Base-by-base conservation (phyloP, 2,888 invertebrate genomes). In the Melangyna quadrimaculata region DNA sequence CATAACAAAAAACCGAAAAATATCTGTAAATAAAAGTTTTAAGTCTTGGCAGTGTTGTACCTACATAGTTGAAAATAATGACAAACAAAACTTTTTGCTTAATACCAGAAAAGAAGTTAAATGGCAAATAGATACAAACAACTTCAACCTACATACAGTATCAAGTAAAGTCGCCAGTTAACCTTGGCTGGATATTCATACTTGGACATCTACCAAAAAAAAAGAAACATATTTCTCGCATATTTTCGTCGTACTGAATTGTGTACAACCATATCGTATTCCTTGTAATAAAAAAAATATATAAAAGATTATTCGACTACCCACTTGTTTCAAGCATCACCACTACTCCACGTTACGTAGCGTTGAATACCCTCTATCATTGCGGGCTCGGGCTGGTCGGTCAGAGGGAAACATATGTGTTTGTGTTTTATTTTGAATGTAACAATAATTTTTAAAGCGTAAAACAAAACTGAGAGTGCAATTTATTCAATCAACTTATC, bases 381-480 rank as follows among this genome's bases (percentile, higher is more conserved):
- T 17, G 7, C 17, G 19, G 19, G 19, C 22, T 17, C 35, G 12
- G 32, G 22, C 1, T 35, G 22, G 8, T n/a, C 17, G 12, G 32
- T 12, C 19, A 1, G n/a, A n/a, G 29, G 32, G 19, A 0, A 63
- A 43, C 65, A 57, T 29, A n/a, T 45, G 63, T 63, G 51, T 24
- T 6, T 24, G 3, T 48, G 1, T 29, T 17, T 17, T 57, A 14
- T 32, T 24, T 37, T 61, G 3, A 43, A 29, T 63, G 63, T 63
- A 37, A 59, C 37, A 59, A 37, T 59, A 59, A 27, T 24, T 63
- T 63, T 51, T 35, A 51, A 48, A 67, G 14, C 65, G 61, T 59
- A 51, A 78, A 84, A 78, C 74, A 86, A 84, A 84, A 86, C 86
- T 48, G 86, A 86, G 73, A 86, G 86, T 86, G 86, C 77, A 86